Evolutionary conservation across 1,140 invertebrate species (phyloP), one percentile per base, ranked within the genome.

Genomic region (Littorina saxatilis): DNA sequence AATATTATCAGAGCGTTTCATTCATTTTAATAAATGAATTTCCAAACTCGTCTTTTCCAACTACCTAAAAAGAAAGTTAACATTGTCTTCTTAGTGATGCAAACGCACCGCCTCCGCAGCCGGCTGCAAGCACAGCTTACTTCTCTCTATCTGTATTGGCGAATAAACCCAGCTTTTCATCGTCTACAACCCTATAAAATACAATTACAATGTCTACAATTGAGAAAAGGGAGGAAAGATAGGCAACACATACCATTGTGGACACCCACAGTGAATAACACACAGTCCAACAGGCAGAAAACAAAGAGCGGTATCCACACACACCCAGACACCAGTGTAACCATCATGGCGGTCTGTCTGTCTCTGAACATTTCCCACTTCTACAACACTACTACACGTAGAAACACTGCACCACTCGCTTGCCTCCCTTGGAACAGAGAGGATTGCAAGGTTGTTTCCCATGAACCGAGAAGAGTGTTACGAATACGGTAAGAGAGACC

Each of bases 291-390:
- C 4, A 61, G 20, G 58, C 4, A 61, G 58, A 61, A 29, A 32
- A 52, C 13, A 17, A 32, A 47, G 43, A 43, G 29, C 29, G 7
- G 47, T 17, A 32, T n/a, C 32, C 50, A 29, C 43, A 75, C 43
- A 39, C 20, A 32, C 13, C n/a, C 73, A 20, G 23, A 5, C 17
- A 52, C 7, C 73, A 7, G 17, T 23, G 72, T 43, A 52, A 11
- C 50, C 73, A 75, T 75, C 73, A 75, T 75, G 73, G 73, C 73
- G 43, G 43, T 9, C 17, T 23, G n/a, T 27, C 70, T 47, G 5
- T 47, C 43, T 9, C 43, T 47, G 43, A 47, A 47, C 43, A 23
- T 58, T 58, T 58, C n/a, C 55, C 55, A 58, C 47, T 50, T 20
- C 73, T 35, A 75, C 23, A 52, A 73, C 17, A 73, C n/a, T 47